Conservation (phyloP, 2,797 vertebrate genomes). For the Myioborus miniatus region DNA sequence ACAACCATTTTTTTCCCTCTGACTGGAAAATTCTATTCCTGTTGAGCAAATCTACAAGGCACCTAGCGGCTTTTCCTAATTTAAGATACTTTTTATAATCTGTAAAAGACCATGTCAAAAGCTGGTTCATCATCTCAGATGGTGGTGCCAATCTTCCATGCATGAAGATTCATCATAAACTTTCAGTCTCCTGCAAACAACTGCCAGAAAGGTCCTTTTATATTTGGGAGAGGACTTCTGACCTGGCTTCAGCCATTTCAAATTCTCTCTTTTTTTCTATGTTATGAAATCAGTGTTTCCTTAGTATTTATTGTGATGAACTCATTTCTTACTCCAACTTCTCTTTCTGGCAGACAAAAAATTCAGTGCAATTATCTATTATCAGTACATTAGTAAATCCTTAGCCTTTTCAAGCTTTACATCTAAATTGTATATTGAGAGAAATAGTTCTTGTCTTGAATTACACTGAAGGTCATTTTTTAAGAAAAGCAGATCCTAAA, state of each 20-base stretch:
- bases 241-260: neutral
- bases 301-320: neutral
- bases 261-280: neutral
- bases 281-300: neutral
- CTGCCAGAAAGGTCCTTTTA: neutral
- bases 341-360: neutral
- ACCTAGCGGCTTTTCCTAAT: neutral
- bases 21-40: neutral
- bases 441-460: neutral
- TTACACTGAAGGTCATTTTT: neutral
- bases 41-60: neutral
- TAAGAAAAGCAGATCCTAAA: neutral
- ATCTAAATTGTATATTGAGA: neutral
- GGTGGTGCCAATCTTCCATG: neutral
- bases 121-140: neutral
- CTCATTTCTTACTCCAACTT: neutral
- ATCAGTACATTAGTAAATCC: neutral
- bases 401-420: neutral
- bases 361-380: neutral
- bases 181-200: neutral
- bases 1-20: neutral
- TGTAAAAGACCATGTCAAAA: neutral
- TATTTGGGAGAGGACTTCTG: neutral
- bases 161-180: neutral
- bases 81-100: neutral